Base-by-base conservation (phyloP, 2,113 vertebrate genomes). In the Serilophus lunatus region DNA sequence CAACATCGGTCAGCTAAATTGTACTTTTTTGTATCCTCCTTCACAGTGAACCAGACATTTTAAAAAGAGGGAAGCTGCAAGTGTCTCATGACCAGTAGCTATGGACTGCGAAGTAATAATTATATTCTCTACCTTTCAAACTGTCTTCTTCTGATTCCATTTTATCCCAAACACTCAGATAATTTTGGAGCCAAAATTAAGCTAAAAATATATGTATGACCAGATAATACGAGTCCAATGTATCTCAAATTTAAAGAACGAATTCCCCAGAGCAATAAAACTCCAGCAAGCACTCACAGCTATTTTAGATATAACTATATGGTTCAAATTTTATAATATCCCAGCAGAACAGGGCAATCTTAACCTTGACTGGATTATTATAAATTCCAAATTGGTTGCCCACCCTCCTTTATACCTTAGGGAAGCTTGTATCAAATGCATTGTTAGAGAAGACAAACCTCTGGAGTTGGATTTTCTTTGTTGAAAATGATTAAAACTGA, bases 291-390 rank as follows among this genome's bases (percentile, higher is more conserved):
- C 24, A 94, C 72, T 49, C 70, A 94, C 59, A 70, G 57, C 28
- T 93, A 90, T 96, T 95, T 93, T 44, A 88, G 66, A 86, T 84
- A 26, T 88, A 93, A 57, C 56, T 51, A 82, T 54, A 76, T 69
- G 65, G 66, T 79, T 94, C 69, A 90, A 90, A 90, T 66, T 90
- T 86, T 93, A 54, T 76, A 84, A 60, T 22, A 44, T 84, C 94
- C 88, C 92, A 95, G 56, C 45, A 94, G 92, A 92, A 76, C 61
- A 92, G 79, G 82, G 45, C 86, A 92, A 85, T 76, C 81, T 92
- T 92, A 90, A 97, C 90, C 79, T 93, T 92, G 77, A 93, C 74
- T 88, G 82, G 80, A 81, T 95, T 94, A 91, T 93, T 93, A 86
- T 66, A 76, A 96, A 86, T 96, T 93, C 72, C 81, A 87, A 96